Evolutionary conservation across 2,888 invertebrate species (phyloP).

Genomic region (Dexiosoma caninum): DNA sequence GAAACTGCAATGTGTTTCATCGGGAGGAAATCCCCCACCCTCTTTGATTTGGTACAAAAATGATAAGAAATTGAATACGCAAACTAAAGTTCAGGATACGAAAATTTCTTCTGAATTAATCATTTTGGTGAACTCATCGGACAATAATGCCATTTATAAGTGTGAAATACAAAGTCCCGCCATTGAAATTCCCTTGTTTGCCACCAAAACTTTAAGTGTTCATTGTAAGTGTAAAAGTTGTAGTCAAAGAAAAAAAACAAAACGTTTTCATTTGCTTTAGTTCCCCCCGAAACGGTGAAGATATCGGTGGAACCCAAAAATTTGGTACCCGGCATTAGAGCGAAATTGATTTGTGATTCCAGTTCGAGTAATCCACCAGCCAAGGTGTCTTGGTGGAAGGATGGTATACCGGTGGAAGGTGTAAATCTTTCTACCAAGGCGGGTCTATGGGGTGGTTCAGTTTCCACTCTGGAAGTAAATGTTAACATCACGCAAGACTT

Average conservation of each 20-base stretch:
- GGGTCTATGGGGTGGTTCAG: slow-evolving; percentile 75
- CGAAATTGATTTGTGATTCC: slow-evolving; percentile 75
- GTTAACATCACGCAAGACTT: slow-evolving; percentile 75
- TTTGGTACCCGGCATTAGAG: slow-evolving; percentile 73
- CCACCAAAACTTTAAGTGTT: slow-evolving; percentile 73
- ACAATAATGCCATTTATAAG: slow-evolving; percentile 75
- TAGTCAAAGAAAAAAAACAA: no score
- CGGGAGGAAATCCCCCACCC: slow-evolving; percentile 74
- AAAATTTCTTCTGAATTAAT: slow-evolving; percentile 73
- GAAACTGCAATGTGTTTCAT: slow-evolving; percentile 73
- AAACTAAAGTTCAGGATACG: slow-evolving; percentile 69
- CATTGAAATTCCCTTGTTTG: slow-evolving; percentile 74
- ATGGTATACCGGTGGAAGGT: slow-evolving; percentile 75
- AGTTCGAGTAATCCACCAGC: slow-evolving; percentile 76
- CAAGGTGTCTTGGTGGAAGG: slow-evolving; percentile 76
- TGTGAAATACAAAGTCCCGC: slow-evolving; percentile 75
- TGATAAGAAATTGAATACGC: slow-evolving; percentile 73
- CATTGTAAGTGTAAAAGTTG: slow-evolving; percentile 74
- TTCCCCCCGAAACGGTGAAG: slow-evolving; percentile 75
- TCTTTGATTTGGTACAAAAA: slow-evolving; percentile 74
- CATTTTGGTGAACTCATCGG: slow-evolving; percentile 73
- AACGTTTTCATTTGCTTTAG: no score
- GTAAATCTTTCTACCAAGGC: slow-evolving; percentile 73
- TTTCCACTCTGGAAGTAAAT: slow-evolving; percentile 73
- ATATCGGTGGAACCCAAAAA: slow-evolving; percentile 74